Evolutionary conservation across 2,888 invertebrate genomes (phyloP), one percentile per base, ranked within the genome.

Genomic region (Pteria penguin): DNA sequence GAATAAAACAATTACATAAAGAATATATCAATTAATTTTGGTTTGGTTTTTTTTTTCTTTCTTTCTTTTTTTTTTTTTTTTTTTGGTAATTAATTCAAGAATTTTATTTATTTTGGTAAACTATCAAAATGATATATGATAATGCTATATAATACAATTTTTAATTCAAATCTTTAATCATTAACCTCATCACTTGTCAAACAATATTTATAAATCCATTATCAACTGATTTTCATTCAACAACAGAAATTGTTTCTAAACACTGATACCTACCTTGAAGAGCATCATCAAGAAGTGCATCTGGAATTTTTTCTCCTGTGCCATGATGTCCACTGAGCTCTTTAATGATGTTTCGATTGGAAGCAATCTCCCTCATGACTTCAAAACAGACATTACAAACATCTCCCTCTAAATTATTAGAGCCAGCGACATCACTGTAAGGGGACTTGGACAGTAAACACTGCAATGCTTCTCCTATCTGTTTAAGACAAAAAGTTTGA

Each of bases 361-460:
- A 95, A 5, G 97, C 80, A 95, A 96, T 97, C 89, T 96, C 95
- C 33, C 75, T 74, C 94, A 98, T 94, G 71, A 98, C 96, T 85
- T 96, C 94, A 0, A 96, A 95, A 78, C 96, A 95, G 0, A 97
- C 94, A 89, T 96, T 95, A 0, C 96, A 95, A 0, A 97, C 96
- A 92, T 99, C 99, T 97, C 97, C 97, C 93, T 98, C 98, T 0
- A 98, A 94, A 90, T 96, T 96, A 0, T 95, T 95, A 27, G 96
- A 93, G 0, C 98, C 98, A 2, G 97, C 95, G 0, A 97, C 94
- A 91, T 97, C 97, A 0, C 95, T 94, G 91, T 96, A 97, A 22
- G 95, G 95, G 0, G 96, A 95, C 88, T 94, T 95, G 0, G 97
- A 96, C 36, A 98, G 93, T 80, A 98, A 92, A 92, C 97, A 96